Conservation (phyloP, 2,888 invertebrate genomes). For the Cyclophora punctaria region DNA sequence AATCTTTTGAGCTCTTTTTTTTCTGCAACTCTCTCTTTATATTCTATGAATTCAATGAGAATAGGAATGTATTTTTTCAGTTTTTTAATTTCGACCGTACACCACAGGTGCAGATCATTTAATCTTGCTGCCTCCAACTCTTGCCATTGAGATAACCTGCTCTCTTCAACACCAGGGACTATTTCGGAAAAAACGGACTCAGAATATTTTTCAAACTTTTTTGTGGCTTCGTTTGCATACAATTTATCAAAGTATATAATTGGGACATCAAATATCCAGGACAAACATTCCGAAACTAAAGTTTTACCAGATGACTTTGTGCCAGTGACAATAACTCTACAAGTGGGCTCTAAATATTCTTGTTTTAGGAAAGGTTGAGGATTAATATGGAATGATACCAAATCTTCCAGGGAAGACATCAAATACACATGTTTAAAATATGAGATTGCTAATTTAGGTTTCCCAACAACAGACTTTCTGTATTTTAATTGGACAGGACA, state of each 20-base stretch:
- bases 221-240: conserved; percentile 33
- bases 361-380: conserved; percentile 76
- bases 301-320: conserved; percentile 77
- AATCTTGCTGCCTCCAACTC: conserved; percentile 48
- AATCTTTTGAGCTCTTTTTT: no score
- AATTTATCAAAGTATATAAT: conserved; percentile 51
- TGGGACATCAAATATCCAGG: conserved; percentile 64
- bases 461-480: conserved; percentile 67
- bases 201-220: conserved; percentile 40
- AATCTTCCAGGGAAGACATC: conserved; percentile 66
- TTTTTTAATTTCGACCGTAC: conserved; percentile 18
- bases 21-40: not conserved
- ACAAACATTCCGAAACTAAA: conserved; percentile 70
- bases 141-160: conserved; percentile 48
- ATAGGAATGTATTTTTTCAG: conserved; percentile 37
- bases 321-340: conserved; percentile 77
- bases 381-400: conserved; percentile 74
- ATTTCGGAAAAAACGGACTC: conserved; percentile 54
- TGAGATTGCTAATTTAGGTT: conserved; percentile 69
- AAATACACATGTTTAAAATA: conserved; percentile 79
- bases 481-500: conserved; percentile 79
- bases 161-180: conserved; percentile 47
- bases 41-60: conserved; percentile 20
- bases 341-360: conserved; percentile 73
- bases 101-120: conserved; percentile 52